These are phyloP conservation scores for Calliscelio sp. DNA, from an alignment of 2,888 invertebrate species.

Conservation along the genomic window DNA sequence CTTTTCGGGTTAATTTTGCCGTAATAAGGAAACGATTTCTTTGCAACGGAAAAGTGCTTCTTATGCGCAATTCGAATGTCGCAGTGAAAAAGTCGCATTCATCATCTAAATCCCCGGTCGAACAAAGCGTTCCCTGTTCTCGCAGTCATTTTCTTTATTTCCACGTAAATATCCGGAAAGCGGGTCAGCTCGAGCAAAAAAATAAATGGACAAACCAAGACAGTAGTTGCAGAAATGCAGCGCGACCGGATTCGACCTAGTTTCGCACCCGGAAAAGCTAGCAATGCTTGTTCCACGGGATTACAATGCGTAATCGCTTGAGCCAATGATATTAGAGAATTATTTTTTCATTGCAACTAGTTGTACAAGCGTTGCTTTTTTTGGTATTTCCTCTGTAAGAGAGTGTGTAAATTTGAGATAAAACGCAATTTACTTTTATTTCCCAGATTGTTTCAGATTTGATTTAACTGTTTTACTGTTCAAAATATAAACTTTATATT, in stretches of 20 bases:
- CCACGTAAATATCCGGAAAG: slow-evolving; percentile 56
- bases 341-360: slow-evolving; percentile 23
- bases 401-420: too few relatives aligned
- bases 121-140: slow-evolving; percentile 46
- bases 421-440: too few relatives aligned
- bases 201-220: slow-evolving; percentile 51
- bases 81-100: slow-evolving; percentile 52
- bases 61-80: slow-evolving; percentile 30
- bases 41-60: slow-evolving; percentile 1
- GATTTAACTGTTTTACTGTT: too few relatives aligned
- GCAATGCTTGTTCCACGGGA: slow-evolving; percentile 43
- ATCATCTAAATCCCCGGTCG: slow-evolving; percentile 50
- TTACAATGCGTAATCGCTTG: slow-evolving; percentile 53
- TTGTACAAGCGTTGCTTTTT: not conserved
- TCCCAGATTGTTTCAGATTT: too few relatives aligned
- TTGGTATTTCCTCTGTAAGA: not conserved
- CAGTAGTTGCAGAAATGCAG: slow-evolving; percentile 33
- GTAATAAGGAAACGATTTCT: slow-evolving; percentile 13
- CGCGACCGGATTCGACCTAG: slow-evolving; percentile 31
- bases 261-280: slow-evolving; percentile 17
- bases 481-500: too few relatives aligned
- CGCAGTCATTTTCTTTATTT: slow-evolving; percentile 50
- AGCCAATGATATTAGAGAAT: slow-evolving; percentile 48
- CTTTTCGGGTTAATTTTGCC: slow-evolving; percentile 8
- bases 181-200: slow-evolving; percentile 39